Evolutionary conservation across 2,113 vertebrate genomes (phyloP).

Genomic region (Siniperca knerii): DNA sequence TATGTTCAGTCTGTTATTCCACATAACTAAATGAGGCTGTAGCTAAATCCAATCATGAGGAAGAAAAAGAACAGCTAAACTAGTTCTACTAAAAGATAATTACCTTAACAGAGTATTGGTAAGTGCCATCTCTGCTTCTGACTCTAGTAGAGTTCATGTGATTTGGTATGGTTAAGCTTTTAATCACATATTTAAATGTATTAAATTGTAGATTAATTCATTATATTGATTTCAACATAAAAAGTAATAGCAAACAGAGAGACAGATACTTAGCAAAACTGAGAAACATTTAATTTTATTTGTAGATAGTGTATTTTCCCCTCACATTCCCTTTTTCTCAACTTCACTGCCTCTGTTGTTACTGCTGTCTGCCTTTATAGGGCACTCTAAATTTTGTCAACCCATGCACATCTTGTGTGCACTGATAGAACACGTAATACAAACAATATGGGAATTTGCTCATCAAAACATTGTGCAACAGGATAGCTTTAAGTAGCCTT

Average conservation of each 20-base stretch:
- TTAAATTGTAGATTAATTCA: background rate
- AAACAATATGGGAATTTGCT: background rate
- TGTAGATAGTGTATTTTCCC: background rate
- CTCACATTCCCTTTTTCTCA: background rate
- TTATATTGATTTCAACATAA: too few relatives aligned
- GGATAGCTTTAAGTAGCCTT: slow-evolving; percentile 32
- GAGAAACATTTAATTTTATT: background rate
- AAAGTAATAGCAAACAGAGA: background rate
- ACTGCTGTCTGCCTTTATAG: background rate
- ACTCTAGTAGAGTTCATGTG: background rate
- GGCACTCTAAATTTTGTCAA: background rate
- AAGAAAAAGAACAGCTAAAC: background rate
- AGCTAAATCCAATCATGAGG: background rate
- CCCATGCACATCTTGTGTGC: background rate
- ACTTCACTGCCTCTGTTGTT: background rate
- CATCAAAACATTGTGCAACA: background rate
- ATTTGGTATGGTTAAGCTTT: background rate
- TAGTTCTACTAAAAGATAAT: background rate
- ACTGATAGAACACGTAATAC: background rate
- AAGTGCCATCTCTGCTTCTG: background rate
- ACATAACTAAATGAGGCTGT: background rate
- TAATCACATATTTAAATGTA: background rate
- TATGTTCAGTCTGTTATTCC: background rate
- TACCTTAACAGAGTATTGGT: background rate
- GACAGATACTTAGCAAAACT: background rate